Percentiles rank a stretch among this genome's conserved stretches.
Conservation (phyloP, 2,888 invertebrate species). For the Netelia inedita region DNA sequence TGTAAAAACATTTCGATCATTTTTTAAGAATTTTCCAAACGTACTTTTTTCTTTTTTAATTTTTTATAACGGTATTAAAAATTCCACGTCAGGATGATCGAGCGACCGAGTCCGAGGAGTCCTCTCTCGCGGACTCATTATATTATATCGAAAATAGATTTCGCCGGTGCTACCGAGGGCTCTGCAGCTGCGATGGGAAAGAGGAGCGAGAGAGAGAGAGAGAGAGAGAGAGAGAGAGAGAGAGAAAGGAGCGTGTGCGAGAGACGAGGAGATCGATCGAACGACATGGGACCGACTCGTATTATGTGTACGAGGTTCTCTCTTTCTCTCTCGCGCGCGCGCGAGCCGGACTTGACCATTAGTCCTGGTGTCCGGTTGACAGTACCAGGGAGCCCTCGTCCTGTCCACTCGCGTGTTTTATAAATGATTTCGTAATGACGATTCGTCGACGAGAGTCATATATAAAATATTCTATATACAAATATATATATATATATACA, state of each 20-base stretch:
- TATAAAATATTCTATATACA: constrained; percentile 15
- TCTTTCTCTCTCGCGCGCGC: constrained; percentile 52
- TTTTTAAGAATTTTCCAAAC: not conserved
- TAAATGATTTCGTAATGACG: constrained; percentile 77
- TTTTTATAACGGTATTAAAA: constrained; percentile 7
- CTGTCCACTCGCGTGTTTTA: constrained; percentile 73
- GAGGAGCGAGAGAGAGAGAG: constrained; percentile 18
- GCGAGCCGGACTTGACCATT: constrained; percentile 67
- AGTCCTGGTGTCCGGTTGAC: constrained; percentile 74
- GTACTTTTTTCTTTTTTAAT: not conserved
- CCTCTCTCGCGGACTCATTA: constrained; percentile 38
- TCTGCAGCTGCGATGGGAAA: constrained; percentile 44
- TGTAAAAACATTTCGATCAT: not conserved
- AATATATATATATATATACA: constrained; percentile 4
- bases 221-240: constrained; percentile 22
- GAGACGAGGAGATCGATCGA: constrained; percentile 73
- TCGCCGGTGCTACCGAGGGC: constrained; percentile 49
- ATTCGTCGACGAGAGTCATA: constrained; percentile 58
- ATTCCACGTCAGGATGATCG: constrained; percentile 41
- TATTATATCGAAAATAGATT: constrained; percentile 54
- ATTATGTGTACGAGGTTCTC: constrained; percentile 81
- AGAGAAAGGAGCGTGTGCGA: constrained; percentile 29
- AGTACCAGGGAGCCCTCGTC: constrained; percentile 71
- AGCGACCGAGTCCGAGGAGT: not conserved
- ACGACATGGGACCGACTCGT: constrained; percentile 78